Conservation (phyloP, 1,140 invertebrate species). For the Holotrichia oblita region DNA sequence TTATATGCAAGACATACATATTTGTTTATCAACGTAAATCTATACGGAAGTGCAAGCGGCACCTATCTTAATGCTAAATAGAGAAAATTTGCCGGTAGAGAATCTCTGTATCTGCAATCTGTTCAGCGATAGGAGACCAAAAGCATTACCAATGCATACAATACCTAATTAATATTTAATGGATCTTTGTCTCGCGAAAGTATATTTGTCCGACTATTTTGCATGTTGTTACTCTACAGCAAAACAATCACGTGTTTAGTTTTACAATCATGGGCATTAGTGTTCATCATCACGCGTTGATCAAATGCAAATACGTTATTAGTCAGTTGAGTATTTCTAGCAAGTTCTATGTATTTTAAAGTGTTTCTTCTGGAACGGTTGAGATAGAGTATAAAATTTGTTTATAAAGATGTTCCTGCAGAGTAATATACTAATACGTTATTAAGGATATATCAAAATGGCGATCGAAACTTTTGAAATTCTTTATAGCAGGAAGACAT, state of each 20-base stretch:
- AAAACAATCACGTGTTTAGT: background rate
- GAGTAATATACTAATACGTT: too few relatives aligned
- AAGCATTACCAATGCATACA: background rate
- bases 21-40: background rate
- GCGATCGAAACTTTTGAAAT: too few relatives aligned
- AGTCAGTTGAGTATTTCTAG: background rate
- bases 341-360: background rate
- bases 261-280: background rate
- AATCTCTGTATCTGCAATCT: background rate
- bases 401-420: too few relatives aligned
- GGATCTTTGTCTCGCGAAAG: slow-evolving; percentile 10
- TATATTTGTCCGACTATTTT: background rate
- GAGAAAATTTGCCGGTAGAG: background rate
- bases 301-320: background rate
- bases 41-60: background rate
- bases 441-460: too few relatives aligned
- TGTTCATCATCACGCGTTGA: background rate
- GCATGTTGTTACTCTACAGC: background rate
- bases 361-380: too few relatives aligned
- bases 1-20: background rate
- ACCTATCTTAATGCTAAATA: background rate
- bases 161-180: slow-evolving; percentile 22
- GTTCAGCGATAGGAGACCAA: background rate
- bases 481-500: too few relatives aligned
- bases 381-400: too few relatives aligned